Evolutionary conservation across 2,797 vertebrate species (phyloP).

Genomic region (Acanthopagrus latus): DNA sequence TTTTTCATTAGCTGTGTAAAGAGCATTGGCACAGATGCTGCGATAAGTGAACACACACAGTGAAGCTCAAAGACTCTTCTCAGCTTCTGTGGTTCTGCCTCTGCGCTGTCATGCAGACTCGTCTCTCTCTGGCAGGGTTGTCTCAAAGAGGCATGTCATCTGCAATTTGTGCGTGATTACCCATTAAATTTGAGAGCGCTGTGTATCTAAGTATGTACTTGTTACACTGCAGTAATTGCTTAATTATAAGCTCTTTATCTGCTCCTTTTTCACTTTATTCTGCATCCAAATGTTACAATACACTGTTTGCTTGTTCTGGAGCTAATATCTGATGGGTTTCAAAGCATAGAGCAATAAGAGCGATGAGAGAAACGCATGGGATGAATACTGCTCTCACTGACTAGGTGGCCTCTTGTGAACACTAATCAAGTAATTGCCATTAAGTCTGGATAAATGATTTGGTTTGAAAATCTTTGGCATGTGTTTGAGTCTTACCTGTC

Average conservation of each 20-base stretch:
- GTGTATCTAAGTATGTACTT: constrained; percentile 39
- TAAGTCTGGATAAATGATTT: neutral
- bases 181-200: constrained; percentile 10
- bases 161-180: constrained; percentile 8
- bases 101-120: constrained; percentile 31
- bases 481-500: constrained; percentile 78
- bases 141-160: constrained; percentile 36
- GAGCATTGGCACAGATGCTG: constrained; percentile 38
- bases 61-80: constrained; percentile 51
- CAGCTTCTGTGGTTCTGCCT: constrained; percentile 42
- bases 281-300: constrained; percentile 60
- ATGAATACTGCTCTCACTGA: constrained; percentile 33
- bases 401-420: constrained; percentile 26
- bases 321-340: constrained; percentile 49
- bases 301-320: constrained; percentile 59
- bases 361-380: constrained; percentile 39
- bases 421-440: neutral
- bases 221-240: constrained; percentile 53
- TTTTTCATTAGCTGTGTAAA: constrained; percentile 56
- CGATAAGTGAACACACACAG: constrained; percentile 49
- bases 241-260: constrained; percentile 58
- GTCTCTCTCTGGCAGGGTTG: constrained; percentile 23
- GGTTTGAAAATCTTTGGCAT: neutral
- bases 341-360: constrained; percentile 25
- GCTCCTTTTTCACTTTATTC: constrained; percentile 51